Percentiles rank a stretch among this genome's conserved stretches.
phyloP scores from a whole-genome alignment of 2,888 invertebrate species.

The Trisateles emortualis region DNA sequence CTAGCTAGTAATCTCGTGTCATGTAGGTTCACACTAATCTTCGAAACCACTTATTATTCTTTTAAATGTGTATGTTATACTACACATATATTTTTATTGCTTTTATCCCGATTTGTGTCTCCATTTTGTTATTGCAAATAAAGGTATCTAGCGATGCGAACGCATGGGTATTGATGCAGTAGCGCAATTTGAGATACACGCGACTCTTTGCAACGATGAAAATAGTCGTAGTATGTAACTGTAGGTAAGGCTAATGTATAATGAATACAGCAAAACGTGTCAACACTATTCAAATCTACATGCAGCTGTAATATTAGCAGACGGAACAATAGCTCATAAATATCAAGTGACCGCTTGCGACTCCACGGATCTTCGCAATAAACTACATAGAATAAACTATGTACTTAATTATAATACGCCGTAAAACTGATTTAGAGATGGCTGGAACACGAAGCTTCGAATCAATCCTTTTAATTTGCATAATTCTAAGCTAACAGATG shows the following conservation, averaged over 20 bases:
- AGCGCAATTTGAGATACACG: too few relatives aligned
- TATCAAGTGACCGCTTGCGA: constrained; percentile 10
- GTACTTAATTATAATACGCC: constrained; percentile 32
- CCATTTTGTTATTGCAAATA: too few relatives aligned
- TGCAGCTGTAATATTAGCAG: constrained; percentile 5
- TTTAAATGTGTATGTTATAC: too few relatives aligned
- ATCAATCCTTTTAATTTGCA: constrained; percentile 55
- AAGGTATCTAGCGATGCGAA: too few relatives aligned
- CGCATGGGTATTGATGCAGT: too few relatives aligned
- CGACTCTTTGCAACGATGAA: too few relatives aligned
- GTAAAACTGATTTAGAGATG: constrained; percentile 51
- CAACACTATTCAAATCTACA: constrained; percentile 25
- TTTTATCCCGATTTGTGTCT: too few relatives aligned
- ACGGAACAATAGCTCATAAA: constrained; percentile 30
- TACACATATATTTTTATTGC: too few relatives aligned
- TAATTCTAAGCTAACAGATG: constrained; percentile 52
- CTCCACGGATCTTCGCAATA: constrained; percentile 7
- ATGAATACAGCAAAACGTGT: not conserved
- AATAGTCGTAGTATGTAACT: too few relatives aligned
- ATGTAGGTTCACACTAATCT: too few relatives aligned
- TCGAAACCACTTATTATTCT: too few relatives aligned
- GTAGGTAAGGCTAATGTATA: not conserved
- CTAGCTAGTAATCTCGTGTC: too few relatives aligned
- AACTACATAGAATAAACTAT: constrained; percentile 17
- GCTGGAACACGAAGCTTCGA: constrained; percentile 38